A percentile compares a stretch with the other conserved stretches of the same genome.
Conservation (phyloP, 2,888 invertebrate species). For the Selenia dentaria region DNA sequence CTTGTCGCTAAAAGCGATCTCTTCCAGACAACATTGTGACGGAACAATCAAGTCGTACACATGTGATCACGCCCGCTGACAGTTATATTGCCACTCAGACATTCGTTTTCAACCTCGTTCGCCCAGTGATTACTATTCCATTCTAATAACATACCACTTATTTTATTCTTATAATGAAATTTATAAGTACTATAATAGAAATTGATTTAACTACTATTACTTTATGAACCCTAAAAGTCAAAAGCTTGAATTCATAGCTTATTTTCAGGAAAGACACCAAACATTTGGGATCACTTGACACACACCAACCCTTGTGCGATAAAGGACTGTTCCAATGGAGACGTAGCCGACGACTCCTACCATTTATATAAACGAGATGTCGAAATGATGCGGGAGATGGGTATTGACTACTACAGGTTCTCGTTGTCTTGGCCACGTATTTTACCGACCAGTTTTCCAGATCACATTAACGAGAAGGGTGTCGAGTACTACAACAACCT, state of each 20-base stretch:
- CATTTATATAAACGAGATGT: constrained; percentile 83
- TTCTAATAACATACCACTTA: too few relatives aligned
- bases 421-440: constrained; percentile 86
- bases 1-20: too few relatives aligned
- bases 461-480: constrained; percentile 78
- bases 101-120: too few relatives aligned
- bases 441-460: constrained; percentile 79
- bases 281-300: constrained; percentile 86
- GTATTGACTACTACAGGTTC: constrained; percentile 76
- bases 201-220: too few relatives aligned
- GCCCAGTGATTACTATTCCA: too few relatives aligned
- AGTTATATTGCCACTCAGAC: too few relatives aligned
- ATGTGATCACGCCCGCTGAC: too few relatives aligned
- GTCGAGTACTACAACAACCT: constrained; percentile 86
- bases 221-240: too few relatives aligned
- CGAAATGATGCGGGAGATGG: constrained; percentile 61
- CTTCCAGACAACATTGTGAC: too few relatives aligned
- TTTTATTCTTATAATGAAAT: too few relatives aligned
- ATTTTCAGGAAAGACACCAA: constrained; percentile 73
- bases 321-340: constrained; percentile 79
- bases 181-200: too few relatives aligned
- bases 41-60: too few relatives aligned
- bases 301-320: constrained; percentile 73
- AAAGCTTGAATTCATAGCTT: neutral
- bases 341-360: constrained; percentile 84